Evolutionary conservation across 2,888 invertebrate species (phyloP).

Genomic region (Melinaea marsaeus): DNA sequence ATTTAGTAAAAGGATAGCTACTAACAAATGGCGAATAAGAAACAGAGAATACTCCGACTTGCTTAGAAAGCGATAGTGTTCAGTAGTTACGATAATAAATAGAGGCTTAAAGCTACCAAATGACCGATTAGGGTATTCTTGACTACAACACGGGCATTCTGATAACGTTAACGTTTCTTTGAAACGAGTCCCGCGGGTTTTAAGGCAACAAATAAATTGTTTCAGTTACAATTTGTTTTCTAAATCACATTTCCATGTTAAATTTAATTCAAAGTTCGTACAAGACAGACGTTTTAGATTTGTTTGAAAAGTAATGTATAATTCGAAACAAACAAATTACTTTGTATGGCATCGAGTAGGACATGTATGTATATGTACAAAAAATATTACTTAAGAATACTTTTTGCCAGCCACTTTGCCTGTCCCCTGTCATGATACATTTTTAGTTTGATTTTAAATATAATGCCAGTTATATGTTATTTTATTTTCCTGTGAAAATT

Average conservation of each 20-base stretch:
- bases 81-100: slow-evolving; percentile 61
- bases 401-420: no score
- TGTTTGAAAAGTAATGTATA: no score
- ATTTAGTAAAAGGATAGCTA: slow-evolving; percentile 63
- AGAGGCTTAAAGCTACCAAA: slow-evolving; percentile 37
- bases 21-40: slow-evolving; percentile 37
- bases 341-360: no score
- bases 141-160: no score
- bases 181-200: slow-evolving; percentile 59
- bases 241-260: slow-evolving; percentile 51
- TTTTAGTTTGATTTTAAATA: no score
- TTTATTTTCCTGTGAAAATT: no score
- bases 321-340: no score
- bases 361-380: no score
- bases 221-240: slow-evolving; percentile 31
- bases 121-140: slow-evolving; percentile 41
- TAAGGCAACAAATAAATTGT: slow-evolving; percentile 55
- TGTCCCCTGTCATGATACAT: no score
- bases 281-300: not conserved
- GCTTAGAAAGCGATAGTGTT: slow-evolving; percentile 65
- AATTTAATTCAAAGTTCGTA: slow-evolving; percentile 13
- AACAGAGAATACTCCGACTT: slow-evolving; percentile 53
- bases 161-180: slow-evolving; percentile 54
- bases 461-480: no score
- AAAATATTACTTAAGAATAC: no score